Conservation (phyloP, 2,888 invertebrate species). For the Lasioglossum morio region DNA sequence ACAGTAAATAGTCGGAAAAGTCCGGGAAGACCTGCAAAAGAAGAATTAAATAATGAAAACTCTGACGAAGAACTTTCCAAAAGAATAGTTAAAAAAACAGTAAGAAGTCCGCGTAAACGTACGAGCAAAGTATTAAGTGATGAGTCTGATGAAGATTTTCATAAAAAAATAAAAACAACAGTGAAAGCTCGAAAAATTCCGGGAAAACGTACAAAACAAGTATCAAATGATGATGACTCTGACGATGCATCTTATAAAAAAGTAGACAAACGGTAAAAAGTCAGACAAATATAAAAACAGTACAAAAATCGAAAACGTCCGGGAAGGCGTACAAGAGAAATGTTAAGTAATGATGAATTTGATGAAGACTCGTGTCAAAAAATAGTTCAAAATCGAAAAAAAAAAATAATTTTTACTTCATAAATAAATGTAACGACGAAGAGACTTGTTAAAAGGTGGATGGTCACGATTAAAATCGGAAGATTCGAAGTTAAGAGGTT, state of each 20-base stretch:
- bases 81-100: conserved; percentile 62
- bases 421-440: conserved; percentile 6
- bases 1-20: conserved; percentile 58
- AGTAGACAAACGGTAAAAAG: conserved; percentile 57
- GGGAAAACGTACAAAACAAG: conserved; percentile 71
- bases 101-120: conserved; percentile 29
- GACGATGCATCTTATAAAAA: background rate
- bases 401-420: background rate
- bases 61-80: conserved; percentile 10
- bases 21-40: conserved; percentile 39
- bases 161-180: conserved; percentile 18
- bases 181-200: conserved; percentile 67
- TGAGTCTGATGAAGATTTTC: conserved; percentile 2
- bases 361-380: background rate
- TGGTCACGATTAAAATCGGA: conserved; percentile 65
- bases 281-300: conserved; percentile 76
- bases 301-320: conserved; percentile 52
- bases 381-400: conserved; percentile 62
- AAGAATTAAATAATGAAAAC: conserved; percentile 15
- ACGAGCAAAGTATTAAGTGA: background rate
- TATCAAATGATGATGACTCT: conserved; percentile 31
- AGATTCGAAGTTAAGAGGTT: conserved; percentile 68
- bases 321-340: conserved; percentile 12
- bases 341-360: conserved; percentile 24
- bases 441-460: conserved; percentile 19